Evolutionary conservation across 2,797 vertebrate genomes (phyloP).

Genomic region (Neomorphus geoffroyi): DNA sequence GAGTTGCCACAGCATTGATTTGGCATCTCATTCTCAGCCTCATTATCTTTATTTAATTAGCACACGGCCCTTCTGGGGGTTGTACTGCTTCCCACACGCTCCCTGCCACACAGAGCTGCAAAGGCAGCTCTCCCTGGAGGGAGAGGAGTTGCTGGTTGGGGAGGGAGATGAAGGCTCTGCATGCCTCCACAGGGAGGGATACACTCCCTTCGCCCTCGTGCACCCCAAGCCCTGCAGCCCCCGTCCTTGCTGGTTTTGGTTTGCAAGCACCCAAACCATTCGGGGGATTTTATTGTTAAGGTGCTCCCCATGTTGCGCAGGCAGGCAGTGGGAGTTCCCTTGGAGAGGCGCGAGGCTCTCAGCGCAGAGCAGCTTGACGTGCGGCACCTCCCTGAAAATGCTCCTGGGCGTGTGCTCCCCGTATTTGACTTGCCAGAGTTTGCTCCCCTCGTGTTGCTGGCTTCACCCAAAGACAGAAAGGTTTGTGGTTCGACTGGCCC

Average conservation of each 20-base stretch:
- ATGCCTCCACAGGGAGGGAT: not conserved
- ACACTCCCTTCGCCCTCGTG: not conserved
- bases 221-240: not conserved
- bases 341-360: fast-evolving
- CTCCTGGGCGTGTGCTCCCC: not conserved
- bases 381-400: not conserved
- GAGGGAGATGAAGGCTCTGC: not conserved
- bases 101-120: not conserved
- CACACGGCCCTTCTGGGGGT: slow-evolving; percentile 54
- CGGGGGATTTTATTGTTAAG: not conserved
- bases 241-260: not conserved
- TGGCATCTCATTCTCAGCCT: slow-evolving; percentile 60
- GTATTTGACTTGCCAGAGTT: fast-evolving
- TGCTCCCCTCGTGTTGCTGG: not conserved
- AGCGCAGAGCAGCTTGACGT: fast-evolving
- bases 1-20: slow-evolving; percentile 67
- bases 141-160: not conserved
- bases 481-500: not conserved
- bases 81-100: slow-evolving; percentile 38
- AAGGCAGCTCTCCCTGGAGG: not conserved
- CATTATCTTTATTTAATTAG: slow-evolving; percentile 67
- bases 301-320: fast-evolving
- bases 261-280: not conserved
- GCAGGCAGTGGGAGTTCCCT: not conserved
- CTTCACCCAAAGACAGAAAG: not conserved